Base-by-base conservation (phyloP, 2,113 vertebrate species). In the Apteryx owenii region DNA sequence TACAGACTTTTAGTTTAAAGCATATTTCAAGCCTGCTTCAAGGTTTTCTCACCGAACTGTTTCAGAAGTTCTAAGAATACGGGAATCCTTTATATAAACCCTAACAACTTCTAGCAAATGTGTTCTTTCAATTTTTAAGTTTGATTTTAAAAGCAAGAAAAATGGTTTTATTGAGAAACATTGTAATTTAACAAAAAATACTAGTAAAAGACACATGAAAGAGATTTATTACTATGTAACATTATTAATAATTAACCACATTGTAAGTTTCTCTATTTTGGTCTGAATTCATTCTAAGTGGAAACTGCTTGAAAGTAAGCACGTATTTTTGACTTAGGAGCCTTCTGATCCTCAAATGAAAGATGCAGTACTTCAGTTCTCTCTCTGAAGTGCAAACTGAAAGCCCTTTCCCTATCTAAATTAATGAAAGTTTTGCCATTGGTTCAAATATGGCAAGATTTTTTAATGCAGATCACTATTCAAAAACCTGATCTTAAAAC, bases 41-140 rank as follows among this genome's bases (percentile, higher is more conserved):
- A 93, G 66, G 23, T 66, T 79, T 86, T 94, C 88, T 92, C 65
- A 88, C 38, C 79, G 40, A 94, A 89, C 36, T 50, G 18, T 85
- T 82, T 89, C 46, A 83, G 38, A 92, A 87, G 40, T 75, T 81
- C 68, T 38, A 54, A 79, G 40, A 33, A 78, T 53, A 61, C 44
- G 71, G 26, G 81, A 94, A 79, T 10, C 6, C 4, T 2, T 51
- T 70, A 51, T 2, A 65, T 31, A 91, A 80, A 76, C 5, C 13
- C 31, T n/a, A 71, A 42, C 8, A 21, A 40, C 42, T 91, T 87
- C 69, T 78, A 86, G 29, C 2, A 84, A 84, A 79, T 1, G 0
- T 5, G 4, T 62, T 68, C 14, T 60, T 94, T 79, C 48, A 46
- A 26, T 78, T 80, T 76, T 78, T 50, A 86, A 28, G 11, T 36